Evolutionary conservation across 92 coral and sea anemone species (phyloP).

Genomic region (Palythoa grandiflora): DNA sequence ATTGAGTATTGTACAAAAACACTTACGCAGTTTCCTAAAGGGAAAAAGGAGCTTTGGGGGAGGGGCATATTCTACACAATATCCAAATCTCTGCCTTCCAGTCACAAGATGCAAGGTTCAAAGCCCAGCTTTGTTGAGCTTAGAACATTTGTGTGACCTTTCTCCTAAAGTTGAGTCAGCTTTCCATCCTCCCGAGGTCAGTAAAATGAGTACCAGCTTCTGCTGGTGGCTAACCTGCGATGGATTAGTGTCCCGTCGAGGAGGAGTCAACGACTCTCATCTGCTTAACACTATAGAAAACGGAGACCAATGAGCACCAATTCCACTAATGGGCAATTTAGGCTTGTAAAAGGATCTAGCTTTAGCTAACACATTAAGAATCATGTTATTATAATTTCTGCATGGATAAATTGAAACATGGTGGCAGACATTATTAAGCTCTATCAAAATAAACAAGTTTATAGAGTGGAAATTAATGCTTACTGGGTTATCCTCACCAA

Average conservation of each 20-base stretch:
- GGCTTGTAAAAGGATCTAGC: too few relatives aligned
- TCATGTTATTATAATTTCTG: neutral
- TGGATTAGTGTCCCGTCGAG: too few relatives aligned
- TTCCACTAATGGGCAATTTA: too few relatives aligned
- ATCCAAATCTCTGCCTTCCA: neutral
- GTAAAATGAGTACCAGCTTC: neutral
- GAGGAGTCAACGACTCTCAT: too few relatives aligned
- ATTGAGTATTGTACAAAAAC: too few relatives aligned
- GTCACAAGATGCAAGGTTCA: neutral
- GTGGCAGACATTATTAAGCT: neutral
- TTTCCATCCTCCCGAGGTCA: neutral
- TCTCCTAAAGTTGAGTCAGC: neutral
- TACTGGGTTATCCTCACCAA: slow-evolving; percentile 94
- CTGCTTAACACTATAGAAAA: neutral
- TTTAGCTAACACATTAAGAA: too few relatives aligned
- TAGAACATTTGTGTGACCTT: neutral
- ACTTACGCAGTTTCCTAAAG: too few relatives aligned
- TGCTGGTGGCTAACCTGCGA: too few relatives aligned
- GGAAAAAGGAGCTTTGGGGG: too few relatives aligned
- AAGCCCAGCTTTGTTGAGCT: neutral
- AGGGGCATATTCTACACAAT: neutral
- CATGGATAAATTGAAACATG: neutral
- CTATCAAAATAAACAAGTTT: neutral
- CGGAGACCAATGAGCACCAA: neutral
- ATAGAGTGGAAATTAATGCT: slow-evolving; percentile 6